These are phyloP conservation scores for Ophioderma brevispina DNA, from an alignment of 35 echinoderm and acorn worm species.

Conservation along the genomic window DNA sequence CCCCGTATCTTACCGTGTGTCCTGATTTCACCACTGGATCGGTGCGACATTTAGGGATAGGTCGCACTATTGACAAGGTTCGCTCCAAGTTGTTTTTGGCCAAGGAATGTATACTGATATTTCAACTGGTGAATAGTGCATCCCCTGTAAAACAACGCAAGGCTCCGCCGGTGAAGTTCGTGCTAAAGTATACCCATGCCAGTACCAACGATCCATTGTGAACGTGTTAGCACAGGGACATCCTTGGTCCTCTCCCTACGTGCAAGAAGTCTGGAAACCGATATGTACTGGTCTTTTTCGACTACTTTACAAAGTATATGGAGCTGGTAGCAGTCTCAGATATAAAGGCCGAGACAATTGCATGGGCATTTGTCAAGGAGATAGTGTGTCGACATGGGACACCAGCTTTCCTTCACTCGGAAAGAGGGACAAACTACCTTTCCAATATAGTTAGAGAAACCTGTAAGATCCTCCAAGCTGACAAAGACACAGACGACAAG, in stretches of 20 bases:
- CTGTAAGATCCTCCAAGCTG: not conserved
- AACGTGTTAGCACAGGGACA: not conserved
- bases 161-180: too few relatives aligned
- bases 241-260: not conserved
- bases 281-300: too few relatives aligned
- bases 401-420: conserved; percentile 29
- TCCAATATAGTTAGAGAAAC: conserved; percentile 37
- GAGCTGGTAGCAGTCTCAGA: conserved; percentile 16
- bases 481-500: conserved; percentile 40
- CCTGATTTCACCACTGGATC: too few relatives aligned
- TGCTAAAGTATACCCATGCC: too few relatives aligned
- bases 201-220: too few relatives aligned
- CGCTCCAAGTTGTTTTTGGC: too few relatives aligned
- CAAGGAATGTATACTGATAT: too few relatives aligned
- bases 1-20: too few relatives aligned
- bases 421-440: conserved; percentile 33
- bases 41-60: too few relatives aligned
- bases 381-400: conserved; percentile 43
- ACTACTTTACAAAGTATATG: conserved; percentile 50
- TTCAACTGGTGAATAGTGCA: too few relatives aligned
- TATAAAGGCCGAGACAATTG: conserved; percentile 15
- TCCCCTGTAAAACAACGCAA: too few relatives aligned
- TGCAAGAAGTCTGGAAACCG: not conserved
- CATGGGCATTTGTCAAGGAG: conserved; percentile 14
- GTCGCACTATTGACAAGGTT: too few relatives aligned